Conservation (phyloP, 2,888 invertebrate genomes). For the Campaea margaritaria region DNA sequence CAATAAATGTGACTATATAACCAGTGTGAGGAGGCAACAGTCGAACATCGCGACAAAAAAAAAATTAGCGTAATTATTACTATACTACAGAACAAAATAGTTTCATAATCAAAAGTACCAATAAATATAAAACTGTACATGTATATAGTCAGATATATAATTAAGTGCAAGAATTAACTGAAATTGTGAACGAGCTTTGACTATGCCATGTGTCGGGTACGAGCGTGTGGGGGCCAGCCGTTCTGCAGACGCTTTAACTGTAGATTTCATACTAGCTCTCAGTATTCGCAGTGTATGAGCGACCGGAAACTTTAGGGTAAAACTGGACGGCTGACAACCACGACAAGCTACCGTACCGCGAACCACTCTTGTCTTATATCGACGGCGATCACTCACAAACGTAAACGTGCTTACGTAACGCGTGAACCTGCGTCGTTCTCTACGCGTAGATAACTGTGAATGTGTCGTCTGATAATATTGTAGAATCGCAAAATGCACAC, state of each 20-base stretch:
- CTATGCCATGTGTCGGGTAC: slow-evolving; percentile 41
- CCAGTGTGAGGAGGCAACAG: slow-evolving; percentile 78
- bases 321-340: slow-evolving; percentile 19
- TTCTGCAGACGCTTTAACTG: slow-evolving; percentile 37
- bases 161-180: slow-evolving; percentile 45
- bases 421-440: slow-evolving; percentile 1
- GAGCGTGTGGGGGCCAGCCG: slow-evolving; percentile 34
- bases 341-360: slow-evolving; percentile 7
- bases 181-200: slow-evolving; percentile 46
- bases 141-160: slow-evolving; percentile 64
- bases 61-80: slow-evolving; percentile 86
- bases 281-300: slow-evolving; percentile 29
- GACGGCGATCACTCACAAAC: slow-evolving; percentile 2
- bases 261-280: slow-evolving; percentile 37
- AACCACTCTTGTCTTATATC: slow-evolving; percentile 38
- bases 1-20: slow-evolving; percentile 67
- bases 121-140: slow-evolving; percentile 83
- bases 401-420: slow-evolving; percentile 2
- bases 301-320: slow-evolving; percentile 31
- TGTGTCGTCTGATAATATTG: slow-evolving; percentile 2
- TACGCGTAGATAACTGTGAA: slow-evolving; percentile 3
- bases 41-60: slow-evolving; percentile 62
- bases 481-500: slow-evolving; percentile 13
- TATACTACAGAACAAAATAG: slow-evolving; percentile 83
- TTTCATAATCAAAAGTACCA: slow-evolving; percentile 90